Evolutionary conservation across 2,888 invertebrate species (phyloP), one percentile per base, ranked within the genome.

Genomic region (Lepidocyrtoides sp.): DNA sequence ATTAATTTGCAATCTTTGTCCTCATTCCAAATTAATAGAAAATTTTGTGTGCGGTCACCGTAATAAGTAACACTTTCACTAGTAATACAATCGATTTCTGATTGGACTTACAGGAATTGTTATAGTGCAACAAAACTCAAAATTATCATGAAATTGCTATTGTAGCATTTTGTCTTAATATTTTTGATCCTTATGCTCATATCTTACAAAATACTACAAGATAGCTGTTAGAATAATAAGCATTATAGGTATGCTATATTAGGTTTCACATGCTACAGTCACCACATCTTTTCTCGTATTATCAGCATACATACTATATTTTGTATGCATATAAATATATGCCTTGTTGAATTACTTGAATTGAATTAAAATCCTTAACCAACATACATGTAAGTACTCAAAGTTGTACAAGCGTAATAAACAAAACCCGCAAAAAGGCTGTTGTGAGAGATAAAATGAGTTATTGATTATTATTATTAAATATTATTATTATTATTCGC

Each of bases 391-490:
- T 17, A n/a, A 69, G n/a, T 69, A 8, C 69, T 69, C 14, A 29
- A 23, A 51, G 32, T 54, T 44, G 57, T 83, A 29, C 66, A 82
- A 63, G 10, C 26, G 17, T 54, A 72, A 84, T 51, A 69, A 54
- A 48, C 48, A 66, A 72, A 91, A 57, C 91, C 86, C 81, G 86
- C 91, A 85, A 82, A 86, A 91, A 86, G 69, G 86, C 75, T 83
- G 83, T 75, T 72, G 36, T 41, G 20, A 57, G 81, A 82, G 86
- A 91, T 91, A 91, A 51, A 72, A 14, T 79, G 57, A 91, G 54
- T 87, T 87, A 91, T 91, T 82, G 91, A 91, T 91, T 91, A 72
- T 72, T 91, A 72, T 72, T 72, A 72, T 44, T 60, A 48, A 48
- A 63, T 48, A 66, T 82, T 36, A 51, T 26, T 48, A 66, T 82